Evolutionary conservation across 1,140 invertebrate species (phyloP).

Genomic region (Macrocentrus cingulum): DNA sequence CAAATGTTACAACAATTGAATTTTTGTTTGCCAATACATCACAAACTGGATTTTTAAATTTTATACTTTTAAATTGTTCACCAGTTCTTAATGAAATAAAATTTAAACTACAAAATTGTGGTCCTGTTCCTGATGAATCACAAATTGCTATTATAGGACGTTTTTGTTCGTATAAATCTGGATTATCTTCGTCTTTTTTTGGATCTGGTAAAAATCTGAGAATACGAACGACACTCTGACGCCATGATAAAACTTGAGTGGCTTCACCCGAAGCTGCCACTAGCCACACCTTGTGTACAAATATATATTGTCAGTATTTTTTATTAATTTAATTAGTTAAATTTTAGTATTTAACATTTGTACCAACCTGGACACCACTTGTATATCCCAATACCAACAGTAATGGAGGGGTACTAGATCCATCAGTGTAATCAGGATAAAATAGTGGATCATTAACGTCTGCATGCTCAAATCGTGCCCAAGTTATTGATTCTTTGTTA

Average conservation of each 20-base stretch:
- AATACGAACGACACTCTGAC: constrained; percentile 81
- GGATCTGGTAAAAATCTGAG: constrained; percentile 83
- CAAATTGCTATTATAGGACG: constrained; percentile 86
- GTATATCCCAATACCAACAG: constrained; percentile 84
- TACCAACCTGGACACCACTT: constrained; percentile 75
- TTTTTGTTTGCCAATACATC: constrained; percentile 84
- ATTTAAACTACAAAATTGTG: constrained; percentile 83
- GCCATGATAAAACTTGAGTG: constrained; percentile 86
- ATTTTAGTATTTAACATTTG: background rate
- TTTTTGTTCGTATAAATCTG: constrained; percentile 72
- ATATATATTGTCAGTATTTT: background rate
- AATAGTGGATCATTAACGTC: constrained; percentile 78
- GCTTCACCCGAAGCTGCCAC: constrained; percentile 85
- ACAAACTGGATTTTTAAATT: constrained; percentile 87
- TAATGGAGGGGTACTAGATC: constrained; percentile 70
- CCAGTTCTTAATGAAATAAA: constrained; percentile 89
- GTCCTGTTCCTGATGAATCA: constrained; percentile 77
- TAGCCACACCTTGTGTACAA: constrained; percentile 67
- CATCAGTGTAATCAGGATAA: constrained; percentile 70
- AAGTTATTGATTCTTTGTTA: constrained; percentile 70
- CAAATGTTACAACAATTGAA: constrained; percentile 83
- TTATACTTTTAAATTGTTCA: constrained; percentile 85
- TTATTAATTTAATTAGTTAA: constrained; percentile 9
- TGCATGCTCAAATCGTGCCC: constrained; percentile 80
- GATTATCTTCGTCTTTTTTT: constrained; percentile 58